Percentiles rank a stretch among this genome's conserved stretches.
Evolutionary conservation across 2,797 vertebrate genomes (phyloP).

Genomic region (Xerus rutilus): DNA sequence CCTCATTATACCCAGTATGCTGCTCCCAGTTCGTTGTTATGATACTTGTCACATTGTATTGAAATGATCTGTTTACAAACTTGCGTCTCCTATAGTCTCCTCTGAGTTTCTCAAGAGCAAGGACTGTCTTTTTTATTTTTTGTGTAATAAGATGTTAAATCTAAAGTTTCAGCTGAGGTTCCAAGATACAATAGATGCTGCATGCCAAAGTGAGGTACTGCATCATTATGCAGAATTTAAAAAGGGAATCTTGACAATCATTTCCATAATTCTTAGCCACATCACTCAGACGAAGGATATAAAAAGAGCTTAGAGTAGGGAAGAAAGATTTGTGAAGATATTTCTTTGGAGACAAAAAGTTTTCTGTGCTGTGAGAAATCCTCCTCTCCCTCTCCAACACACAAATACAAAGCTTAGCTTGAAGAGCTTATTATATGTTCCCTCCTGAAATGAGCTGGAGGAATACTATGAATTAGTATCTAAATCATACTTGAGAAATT

Average conservation of each 20-base stretch:
- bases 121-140: slow-evolving; percentile 7
- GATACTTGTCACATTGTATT: background rate
- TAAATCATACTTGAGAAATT: background rate
- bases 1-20: too few relatives aligned
- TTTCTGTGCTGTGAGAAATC: background rate
- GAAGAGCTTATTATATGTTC: background rate
- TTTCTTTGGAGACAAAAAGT: slow-evolving; percentile 25
- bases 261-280: background rate
- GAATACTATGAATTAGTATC: background rate
- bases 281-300: background rate
- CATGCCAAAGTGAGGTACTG: background rate
- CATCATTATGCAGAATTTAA: background rate
- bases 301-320: background rate
- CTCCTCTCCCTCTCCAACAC: background rate
- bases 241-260: background rate
- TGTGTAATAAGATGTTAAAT: slow-evolving; percentile 20
- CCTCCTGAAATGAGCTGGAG: background rate
- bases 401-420: background rate
- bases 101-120: slow-evolving; percentile 26
- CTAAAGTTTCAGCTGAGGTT: slow-evolving; percentile 2
- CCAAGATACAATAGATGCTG: background rate
- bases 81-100: slow-evolving; percentile 10
- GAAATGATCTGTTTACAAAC: background rate
- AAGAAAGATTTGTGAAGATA: background rate
- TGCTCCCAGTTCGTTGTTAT: too few relatives aligned